A percentile compares a stretch with the other conserved stretches of the same genome.
Conservation (phyloP, 2,113 vertebrate species). For the Calidris pugnax region DNA sequence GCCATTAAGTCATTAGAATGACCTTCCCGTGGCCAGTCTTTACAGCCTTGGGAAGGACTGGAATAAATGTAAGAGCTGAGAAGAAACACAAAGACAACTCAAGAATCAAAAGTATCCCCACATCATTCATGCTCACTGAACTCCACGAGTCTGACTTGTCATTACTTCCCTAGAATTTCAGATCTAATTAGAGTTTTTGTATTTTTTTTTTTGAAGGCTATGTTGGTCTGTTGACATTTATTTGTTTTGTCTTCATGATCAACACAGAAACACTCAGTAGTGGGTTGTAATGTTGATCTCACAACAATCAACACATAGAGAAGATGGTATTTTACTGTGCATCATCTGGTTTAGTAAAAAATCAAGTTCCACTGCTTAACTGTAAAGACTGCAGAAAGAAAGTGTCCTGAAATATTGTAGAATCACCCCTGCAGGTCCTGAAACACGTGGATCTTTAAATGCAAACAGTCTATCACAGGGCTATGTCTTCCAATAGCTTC, state of each 20-base stretch:
- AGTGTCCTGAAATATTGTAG: not conserved
- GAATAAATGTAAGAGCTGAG: not conserved
- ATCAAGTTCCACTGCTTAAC: not conserved
- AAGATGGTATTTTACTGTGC: not conserved
- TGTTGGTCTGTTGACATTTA: not conserved
- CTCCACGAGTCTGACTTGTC: accelerated
- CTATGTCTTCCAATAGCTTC: not conserved
- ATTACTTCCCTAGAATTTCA: not conserved
- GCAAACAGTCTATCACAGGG: not conserved
- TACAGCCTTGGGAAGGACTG: not conserved
- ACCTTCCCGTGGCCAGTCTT: not conserved
- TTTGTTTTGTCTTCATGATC: not conserved
- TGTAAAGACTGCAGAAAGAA: not conserved
- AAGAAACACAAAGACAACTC: not conserved
- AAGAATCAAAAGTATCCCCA: not conserved
- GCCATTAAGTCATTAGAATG: not conserved
- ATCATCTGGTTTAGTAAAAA: not conserved
- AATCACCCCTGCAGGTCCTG: not conserved
- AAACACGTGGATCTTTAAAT: accelerated
- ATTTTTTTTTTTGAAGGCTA: not conserved
- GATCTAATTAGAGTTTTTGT: accelerated
- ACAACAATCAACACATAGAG: accelerated
- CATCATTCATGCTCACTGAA: not conserved
- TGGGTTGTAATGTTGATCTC: not conserved
- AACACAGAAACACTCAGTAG: not conserved